Evolutionary conservation across 2,888 invertebrate species (phyloP).

Genomic region (Caradrina clavipalpis): DNA sequence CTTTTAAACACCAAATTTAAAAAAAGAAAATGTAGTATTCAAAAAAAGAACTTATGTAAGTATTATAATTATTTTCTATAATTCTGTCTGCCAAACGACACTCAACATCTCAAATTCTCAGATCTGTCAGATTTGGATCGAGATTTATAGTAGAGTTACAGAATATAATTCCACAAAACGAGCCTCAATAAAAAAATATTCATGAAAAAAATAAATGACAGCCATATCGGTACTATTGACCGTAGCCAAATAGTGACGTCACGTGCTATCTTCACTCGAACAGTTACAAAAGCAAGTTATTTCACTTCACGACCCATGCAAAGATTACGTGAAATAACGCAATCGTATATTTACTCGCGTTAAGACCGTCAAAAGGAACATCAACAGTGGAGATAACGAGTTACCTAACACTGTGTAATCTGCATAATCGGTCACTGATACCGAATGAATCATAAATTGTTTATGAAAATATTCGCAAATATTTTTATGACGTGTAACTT

Average conservation of each 20-base stretch:
- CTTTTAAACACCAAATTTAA: too few relatives aligned
- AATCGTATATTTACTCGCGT: slow-evolving; percentile 59
- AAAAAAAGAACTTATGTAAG: too few relatives aligned
- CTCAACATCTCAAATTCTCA: too few relatives aligned
- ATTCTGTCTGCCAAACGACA: too few relatives aligned
- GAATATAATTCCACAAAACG: too few relatives aligned
- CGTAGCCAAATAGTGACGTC: slow-evolving; percentile 44
- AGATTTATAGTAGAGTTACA: too few relatives aligned
- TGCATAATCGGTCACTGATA: slow-evolving; percentile 70
- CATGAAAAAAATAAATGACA: slow-evolving; percentile 11
- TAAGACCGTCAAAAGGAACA: slow-evolving; percentile 56
- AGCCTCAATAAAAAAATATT: slow-evolving; percentile 1
- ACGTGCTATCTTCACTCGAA: slow-evolving; percentile 35
- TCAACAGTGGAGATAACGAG: slow-evolving; percentile 55
- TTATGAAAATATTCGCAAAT: slow-evolving; percentile 40
- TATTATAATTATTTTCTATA: too few relatives aligned
- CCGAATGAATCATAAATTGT: slow-evolving; percentile 58
- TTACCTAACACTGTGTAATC: slow-evolving; percentile 66
- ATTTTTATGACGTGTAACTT: slow-evolving; percentile 3
- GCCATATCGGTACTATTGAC: slow-evolving; percentile 14
- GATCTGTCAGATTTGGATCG: too few relatives aligned
- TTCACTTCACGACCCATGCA: slow-evolving; percentile 53
- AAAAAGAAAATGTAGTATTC: too few relatives aligned
- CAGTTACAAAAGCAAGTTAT: slow-evolving; percentile 52
- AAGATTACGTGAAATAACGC: slow-evolving; percentile 62